Conservation (phyloP, 2,113 vertebrate species). For the Periophthalmodon schlosseri region DNA sequence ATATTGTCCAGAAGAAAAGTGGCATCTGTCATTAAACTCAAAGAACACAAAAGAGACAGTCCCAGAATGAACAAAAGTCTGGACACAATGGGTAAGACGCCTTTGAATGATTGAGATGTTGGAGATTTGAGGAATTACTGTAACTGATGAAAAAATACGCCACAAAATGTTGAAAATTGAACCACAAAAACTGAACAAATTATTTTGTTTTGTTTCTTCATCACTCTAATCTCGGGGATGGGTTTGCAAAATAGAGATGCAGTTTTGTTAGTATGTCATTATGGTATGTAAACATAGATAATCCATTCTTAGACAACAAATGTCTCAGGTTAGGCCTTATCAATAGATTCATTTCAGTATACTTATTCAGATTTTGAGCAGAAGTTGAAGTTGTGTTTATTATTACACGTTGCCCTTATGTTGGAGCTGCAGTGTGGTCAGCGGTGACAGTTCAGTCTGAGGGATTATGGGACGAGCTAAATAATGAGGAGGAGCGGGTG, state of each 20-base stretch:
- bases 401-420: conserved; percentile 55
- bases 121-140: neutral
- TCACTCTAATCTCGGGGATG: neutral
- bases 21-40: neutral
- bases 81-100: neutral
- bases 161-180: neutral
- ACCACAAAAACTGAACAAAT: neutral
- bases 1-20: conserved; percentile 1
- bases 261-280: neutral
- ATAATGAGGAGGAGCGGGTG: conserved; percentile 63
- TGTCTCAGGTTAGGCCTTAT: too few species aligned
- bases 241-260: neutral
- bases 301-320: neutral
- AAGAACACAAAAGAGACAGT: neutral
- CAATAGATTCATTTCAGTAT: too few species aligned
- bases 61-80: neutral
- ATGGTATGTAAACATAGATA: neutral
- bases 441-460: conserved; percentile 55
- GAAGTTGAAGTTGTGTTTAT: conserved; percentile 63
- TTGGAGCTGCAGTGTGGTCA: conserved; percentile 24
- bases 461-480: conserved; percentile 61
- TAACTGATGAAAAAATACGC: neutral
- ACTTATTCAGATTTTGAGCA: neutral
- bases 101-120: neutral
- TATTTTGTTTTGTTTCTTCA: neutral